Conservation (phyloP, 2,113 vertebrate genomes). For the Aplodontia rufa region DNA sequence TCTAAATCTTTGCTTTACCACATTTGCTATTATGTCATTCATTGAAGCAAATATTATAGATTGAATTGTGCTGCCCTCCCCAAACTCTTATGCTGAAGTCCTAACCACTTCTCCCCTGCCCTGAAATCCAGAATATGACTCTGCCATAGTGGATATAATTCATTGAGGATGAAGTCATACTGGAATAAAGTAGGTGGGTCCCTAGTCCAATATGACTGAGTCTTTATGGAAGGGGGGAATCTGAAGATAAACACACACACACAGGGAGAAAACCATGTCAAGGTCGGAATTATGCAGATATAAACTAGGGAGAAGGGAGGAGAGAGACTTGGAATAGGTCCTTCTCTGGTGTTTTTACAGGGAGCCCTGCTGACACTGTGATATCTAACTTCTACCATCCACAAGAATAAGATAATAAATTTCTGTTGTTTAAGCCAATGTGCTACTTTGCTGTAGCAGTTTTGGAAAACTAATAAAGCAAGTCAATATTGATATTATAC, state of each 20-base stretch:
- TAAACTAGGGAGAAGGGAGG: neutral
- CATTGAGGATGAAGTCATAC: neutral
- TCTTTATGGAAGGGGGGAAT: neutral
- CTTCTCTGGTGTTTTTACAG: neutral
- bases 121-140: neutral
- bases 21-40: neutral
- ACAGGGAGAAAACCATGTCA: neutral
- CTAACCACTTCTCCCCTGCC: too few species aligned
- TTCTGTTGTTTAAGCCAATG: neutral
- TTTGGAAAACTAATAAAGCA: neutral
- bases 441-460: neutral
- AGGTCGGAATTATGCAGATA: neutral
- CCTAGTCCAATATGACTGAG: neutral
- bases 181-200: neutral
- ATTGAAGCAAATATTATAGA: neutral
- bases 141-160: neutral
- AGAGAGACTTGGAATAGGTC: neutral
- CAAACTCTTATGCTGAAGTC: neutral
- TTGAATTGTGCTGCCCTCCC: neutral
- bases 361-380: neutral
- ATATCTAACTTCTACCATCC: neutral
- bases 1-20: neutral
- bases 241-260: neutral
- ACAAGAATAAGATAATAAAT: neutral
- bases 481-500: neutral